Conservation (phyloP, 2,113 vertebrate species). For the Microtus montanus region DNA sequence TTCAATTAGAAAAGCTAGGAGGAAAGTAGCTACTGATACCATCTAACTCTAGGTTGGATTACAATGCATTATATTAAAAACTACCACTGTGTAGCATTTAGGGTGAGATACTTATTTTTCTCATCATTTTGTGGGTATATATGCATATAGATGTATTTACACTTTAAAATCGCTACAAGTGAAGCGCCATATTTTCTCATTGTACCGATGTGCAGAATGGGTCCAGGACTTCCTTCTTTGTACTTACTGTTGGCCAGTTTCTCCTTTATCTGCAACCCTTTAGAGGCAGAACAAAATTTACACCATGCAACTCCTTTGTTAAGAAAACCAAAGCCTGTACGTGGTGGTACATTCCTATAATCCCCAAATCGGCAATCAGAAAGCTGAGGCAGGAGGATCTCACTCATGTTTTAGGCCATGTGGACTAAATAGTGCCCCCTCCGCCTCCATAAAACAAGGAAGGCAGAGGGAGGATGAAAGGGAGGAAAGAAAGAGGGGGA, state of each 20-base stretch:
- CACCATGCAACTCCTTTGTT: neutral
- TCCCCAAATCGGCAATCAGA: too few relatives aligned
- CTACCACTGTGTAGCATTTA: neutral
- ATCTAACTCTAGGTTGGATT: neutral
- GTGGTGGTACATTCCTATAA: neutral
- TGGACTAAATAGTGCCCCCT: neutral
- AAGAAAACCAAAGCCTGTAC: neutral
- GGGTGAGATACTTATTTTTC: neutral
- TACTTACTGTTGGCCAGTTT: constrained; percentile 7
- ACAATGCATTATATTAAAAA: constrained; percentile 34
- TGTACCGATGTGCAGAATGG: neutral
- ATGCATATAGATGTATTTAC: neutral
- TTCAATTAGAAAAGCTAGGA: constrained; percentile 46
- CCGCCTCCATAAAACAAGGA: neutral
- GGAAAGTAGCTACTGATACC: constrained; percentile 16
- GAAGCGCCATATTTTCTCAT: neutral
- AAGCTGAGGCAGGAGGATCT: neutral
- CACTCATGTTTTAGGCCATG: neutral
- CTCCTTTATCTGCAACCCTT: neutral
- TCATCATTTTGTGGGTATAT: neutral
- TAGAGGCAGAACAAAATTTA: constrained; percentile 42
- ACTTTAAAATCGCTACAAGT: neutral
- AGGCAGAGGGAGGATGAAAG: too few relatives aligned
- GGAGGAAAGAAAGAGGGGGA: neutral
- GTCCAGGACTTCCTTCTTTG: neutral